These are phyloP conservation scores for Lethrus apterus DNA, from an alignment of 1,140 invertebrate genomes.

Conservation along the genomic window DNA sequence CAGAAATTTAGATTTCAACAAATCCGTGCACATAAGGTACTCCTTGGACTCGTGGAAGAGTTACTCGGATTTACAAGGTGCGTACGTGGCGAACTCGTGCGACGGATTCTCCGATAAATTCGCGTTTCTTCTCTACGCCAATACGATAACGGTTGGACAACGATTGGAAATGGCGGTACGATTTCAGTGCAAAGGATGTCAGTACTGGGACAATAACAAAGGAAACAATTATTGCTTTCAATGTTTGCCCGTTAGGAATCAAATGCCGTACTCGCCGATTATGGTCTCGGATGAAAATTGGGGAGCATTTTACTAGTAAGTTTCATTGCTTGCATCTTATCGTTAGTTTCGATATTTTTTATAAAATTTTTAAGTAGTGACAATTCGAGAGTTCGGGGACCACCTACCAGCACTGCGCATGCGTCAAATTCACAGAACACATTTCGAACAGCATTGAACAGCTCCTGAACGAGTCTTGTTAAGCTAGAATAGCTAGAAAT, in stretches of 20 bases:
- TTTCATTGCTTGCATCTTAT: too few species aligned
- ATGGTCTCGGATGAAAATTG: conserved; percentile 21
- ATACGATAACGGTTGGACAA: conserved; percentile 63
- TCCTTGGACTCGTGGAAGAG: conserved; percentile 79
- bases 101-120: conserved; percentile 92
- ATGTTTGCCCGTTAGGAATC: conserved; percentile 52
- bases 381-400: too few species aligned
- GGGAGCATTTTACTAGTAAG: conserved; percentile 39
- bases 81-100: conserved; percentile 80
- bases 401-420: too few species aligned
- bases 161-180: conserved; percentile 74
- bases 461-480: too few species aligned
- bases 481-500: too few species aligned
- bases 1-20: conserved; percentile 85
- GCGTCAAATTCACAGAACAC: too few species aligned
- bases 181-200: conserved; percentile 72
- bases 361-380: too few species aligned
- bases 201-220: conserved; percentile 87
- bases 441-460: too few species aligned
- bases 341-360: too few species aligned
- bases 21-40: conserved; percentile 81
- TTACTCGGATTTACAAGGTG: conserved; percentile 72
- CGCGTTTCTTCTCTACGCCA: conserved; percentile 65
- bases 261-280: conserved; percentile 10
- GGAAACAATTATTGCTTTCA: conserved; percentile 81